Evolutionary conservation across 2,888 invertebrate genomes (phyloP).

Genomic region (Drosophila cognata): DNA sequence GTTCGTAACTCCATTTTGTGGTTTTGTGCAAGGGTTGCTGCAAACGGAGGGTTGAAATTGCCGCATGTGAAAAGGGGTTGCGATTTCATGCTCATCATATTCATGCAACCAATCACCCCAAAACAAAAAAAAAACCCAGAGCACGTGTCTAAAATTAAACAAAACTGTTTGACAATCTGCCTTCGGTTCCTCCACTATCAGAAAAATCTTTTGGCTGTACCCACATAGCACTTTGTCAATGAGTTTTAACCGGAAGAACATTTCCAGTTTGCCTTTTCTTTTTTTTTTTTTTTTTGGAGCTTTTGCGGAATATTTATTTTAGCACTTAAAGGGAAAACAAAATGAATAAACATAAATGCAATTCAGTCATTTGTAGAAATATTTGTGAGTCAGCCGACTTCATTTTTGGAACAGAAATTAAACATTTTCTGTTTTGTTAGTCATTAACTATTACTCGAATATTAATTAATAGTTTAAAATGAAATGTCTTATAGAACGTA

Average conservation of each 20-base stretch:
- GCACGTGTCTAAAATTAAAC: slow-evolving; percentile 73
- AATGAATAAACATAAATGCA: not conserved
- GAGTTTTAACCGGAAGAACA: not conserved
- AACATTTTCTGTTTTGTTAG: not conserved
- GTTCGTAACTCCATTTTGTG: slow-evolving; percentile 48
- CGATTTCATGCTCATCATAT: slow-evolving; percentile 30
- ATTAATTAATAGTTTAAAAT: not conserved
- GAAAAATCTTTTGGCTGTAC: not conserved
- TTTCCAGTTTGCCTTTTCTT: not conserved
- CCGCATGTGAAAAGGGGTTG: slow-evolving; percentile 48
- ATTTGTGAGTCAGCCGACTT: not conserved
- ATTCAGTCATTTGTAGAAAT: not conserved
- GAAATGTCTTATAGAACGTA: slow-evolving; percentile 89
- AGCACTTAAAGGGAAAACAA: too few relatives aligned
- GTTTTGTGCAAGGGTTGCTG: slow-evolving; percentile 44
- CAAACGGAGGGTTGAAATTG: slow-evolving; percentile 44
- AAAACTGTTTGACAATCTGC: slow-evolving; percentile 65
- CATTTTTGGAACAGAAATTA: not conserved
- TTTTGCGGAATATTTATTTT: too few relatives aligned
- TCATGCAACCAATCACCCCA: slow-evolving; percentile 46
- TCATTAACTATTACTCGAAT: not conserved
- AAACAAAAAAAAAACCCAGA: not conserved
- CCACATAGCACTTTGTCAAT: not conserved
- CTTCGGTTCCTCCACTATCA: not conserved
- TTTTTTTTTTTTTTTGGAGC: too few relatives aligned